Evolutionary conservation across 2,797 vertebrate genomes (phyloP), one percentile per base, ranked within the genome.

Genomic region (Leptatherina wallacei): DNA sequence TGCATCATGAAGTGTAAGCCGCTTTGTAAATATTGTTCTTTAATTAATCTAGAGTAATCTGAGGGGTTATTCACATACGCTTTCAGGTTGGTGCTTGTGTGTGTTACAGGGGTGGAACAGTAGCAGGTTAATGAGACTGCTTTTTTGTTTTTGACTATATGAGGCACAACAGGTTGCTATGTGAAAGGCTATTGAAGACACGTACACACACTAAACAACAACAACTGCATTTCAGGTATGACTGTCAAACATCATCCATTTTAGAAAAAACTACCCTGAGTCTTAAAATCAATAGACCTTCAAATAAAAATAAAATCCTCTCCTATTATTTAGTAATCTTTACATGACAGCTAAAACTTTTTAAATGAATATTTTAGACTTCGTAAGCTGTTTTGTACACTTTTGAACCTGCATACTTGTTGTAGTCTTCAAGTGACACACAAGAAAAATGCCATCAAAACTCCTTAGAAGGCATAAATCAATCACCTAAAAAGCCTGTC

Each of bases 401-500:
- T 14, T n/a, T 12, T 16, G 3, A 27, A 60, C 63, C 61, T 35
- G 60, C 77, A 67, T 51, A 40, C 35, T 67, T 73, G 33, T 64
- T 63, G 60, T 24, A 71, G 51, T 63, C 73, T 69, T 71, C 16
- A 61, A 58, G 42, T 63, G 52, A 18, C 30, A n/a, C 6, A 52
- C 51, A 49, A 22, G 61, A 78, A 40, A 29, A 63, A 30, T 72
- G 55, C 58, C 49, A 38, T 61, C 61, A 22, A 32, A 32, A 75
- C 58, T 70, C 61, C 32, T 56, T n/a, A 9, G 54, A 16, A 55
- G 52, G 78, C 67, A 62, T 65, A 20, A 30, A 65, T 77, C 69
- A 64, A 44, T 69, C 80, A 76, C 59, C 38, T 47, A 30, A 78
- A 78, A 80, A 27, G 38, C 51, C 63, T 2, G 49, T 77, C 59